Evolutionary conservation across 2,888 invertebrate genomes (phyloP).

Genomic region (Amblyjoppa fuscipennis): DNA sequence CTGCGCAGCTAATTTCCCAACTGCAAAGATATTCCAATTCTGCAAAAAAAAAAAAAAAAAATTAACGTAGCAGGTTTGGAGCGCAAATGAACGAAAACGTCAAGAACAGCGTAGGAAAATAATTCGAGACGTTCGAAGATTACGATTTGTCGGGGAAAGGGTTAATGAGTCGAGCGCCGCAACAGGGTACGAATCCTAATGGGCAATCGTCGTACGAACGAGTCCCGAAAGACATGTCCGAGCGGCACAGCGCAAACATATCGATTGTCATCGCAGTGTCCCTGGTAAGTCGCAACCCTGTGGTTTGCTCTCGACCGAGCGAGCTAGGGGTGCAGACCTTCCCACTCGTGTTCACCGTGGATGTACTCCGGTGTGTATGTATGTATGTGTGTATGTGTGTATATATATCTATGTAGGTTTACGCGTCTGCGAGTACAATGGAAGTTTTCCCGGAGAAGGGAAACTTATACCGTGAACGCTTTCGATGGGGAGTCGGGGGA

Average conservation of each 20-base stretch:
- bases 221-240: constrained; percentile 8
- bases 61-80: too few relatives aligned
- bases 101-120: too few relatives aligned
- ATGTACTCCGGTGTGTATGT: neutral
- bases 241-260: constrained; percentile 68
- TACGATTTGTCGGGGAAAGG: neutral
- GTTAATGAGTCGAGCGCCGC: neutral
- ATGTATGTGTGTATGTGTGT: neutral
- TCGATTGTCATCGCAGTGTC: constrained; percentile 70
- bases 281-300: constrained; percentile 5
- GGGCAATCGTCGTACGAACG: neutral
- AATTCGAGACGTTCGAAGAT: neutral
- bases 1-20: too few relatives aligned
- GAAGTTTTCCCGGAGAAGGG: neutral
- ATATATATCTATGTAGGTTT: neutral
- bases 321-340: neutral
- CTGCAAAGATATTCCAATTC: too few relatives aligned
- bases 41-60: too few relatives aligned
- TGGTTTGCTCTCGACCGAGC: constrained; percentile 8
- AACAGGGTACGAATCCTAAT: neutral
- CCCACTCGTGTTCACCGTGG: neutral
- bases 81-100: too few relatives aligned
- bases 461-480: constrained; percentile 17
- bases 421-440: neutral
- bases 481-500: neutral